phyloP scores from a whole-genome alignment of 1,140 invertebrate species.

The Mamestra configurata region DNA sequence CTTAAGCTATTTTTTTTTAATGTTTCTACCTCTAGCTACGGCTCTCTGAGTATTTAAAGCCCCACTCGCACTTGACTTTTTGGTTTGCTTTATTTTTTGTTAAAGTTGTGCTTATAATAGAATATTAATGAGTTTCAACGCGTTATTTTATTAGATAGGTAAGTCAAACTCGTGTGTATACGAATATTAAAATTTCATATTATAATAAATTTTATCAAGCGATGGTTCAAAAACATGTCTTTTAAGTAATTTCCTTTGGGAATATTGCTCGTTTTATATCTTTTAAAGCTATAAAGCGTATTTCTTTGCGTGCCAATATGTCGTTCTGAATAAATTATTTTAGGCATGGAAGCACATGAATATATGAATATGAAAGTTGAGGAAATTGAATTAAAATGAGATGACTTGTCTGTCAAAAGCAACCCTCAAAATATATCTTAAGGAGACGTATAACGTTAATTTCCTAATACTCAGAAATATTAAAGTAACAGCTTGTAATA shows the following conservation, averaged over 20 bases:
- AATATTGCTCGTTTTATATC: constrained; percentile 13
- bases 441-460: not conserved
- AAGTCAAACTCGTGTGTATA: not conserved
- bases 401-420: not conserved
- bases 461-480: not conserved
- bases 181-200: not conserved
- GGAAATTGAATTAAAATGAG: constrained; percentile 2
- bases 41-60: no score
- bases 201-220: constrained; percentile 6
- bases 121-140: constrained; percentile 8
- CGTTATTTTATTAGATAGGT: not conserved
- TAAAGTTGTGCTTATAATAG: not conserved
- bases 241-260: constrained; percentile 31
- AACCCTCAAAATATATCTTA: no score
- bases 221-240: constrained; percentile 19
- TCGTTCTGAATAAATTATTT: constrained; percentile 2
- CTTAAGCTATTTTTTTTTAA: no score
- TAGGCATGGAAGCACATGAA: not conserved
- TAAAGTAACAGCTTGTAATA: not conserved
- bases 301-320: not conserved
- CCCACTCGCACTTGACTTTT: no score
- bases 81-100: no score
- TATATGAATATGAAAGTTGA: not conserved
- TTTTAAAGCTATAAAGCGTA: not conserved
- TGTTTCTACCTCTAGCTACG: no score